These are phyloP conservation scores for Glaucidium brasilianum DNA, from an alignment of 2,113 vertebrate species.

Conservation along the genomic window DNA sequence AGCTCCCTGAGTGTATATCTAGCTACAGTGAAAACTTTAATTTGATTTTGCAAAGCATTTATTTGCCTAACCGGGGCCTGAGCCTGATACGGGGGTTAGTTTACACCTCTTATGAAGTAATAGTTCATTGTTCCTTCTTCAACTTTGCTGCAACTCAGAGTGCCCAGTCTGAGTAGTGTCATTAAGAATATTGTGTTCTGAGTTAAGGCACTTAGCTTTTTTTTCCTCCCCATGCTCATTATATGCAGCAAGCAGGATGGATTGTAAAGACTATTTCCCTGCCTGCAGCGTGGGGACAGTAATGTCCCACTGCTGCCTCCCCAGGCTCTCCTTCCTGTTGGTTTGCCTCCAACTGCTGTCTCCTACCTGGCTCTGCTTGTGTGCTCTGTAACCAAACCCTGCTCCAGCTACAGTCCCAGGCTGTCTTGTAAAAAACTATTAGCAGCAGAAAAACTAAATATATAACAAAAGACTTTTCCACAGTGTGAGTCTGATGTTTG, in stretches of 20 bases:
- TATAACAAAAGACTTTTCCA: rapidly evolving
- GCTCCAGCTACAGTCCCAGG: neutral
- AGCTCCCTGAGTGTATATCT: neutral
- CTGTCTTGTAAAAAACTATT: neutral
- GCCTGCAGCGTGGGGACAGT: neutral
- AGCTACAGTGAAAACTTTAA: neutral
- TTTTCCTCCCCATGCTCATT: neutral
- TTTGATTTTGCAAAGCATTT: neutral
- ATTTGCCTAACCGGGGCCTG: neutral
- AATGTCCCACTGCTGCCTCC: neutral
- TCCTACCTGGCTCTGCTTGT: neutral
- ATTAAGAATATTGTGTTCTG: neutral
- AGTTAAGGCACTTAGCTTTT: neutral
- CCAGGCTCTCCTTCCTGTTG: neutral
- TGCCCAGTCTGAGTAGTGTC: too few relatives aligned
- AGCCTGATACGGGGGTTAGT: neutral
- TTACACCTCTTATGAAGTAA: neutral
- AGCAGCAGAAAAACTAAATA: neutral
- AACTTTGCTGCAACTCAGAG: neutral
- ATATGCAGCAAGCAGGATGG: neutral
- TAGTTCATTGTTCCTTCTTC: neutral
- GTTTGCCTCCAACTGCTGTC: neutral
- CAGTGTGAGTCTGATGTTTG: rapidly evolving
- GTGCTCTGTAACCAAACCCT: neutral
- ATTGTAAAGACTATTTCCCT: neutral